These are phyloP conservation scores for Actenoides lindsayi DNA, from an alignment of 2,113 vertebrate genomes.

Conservation along the genomic window DNA sequence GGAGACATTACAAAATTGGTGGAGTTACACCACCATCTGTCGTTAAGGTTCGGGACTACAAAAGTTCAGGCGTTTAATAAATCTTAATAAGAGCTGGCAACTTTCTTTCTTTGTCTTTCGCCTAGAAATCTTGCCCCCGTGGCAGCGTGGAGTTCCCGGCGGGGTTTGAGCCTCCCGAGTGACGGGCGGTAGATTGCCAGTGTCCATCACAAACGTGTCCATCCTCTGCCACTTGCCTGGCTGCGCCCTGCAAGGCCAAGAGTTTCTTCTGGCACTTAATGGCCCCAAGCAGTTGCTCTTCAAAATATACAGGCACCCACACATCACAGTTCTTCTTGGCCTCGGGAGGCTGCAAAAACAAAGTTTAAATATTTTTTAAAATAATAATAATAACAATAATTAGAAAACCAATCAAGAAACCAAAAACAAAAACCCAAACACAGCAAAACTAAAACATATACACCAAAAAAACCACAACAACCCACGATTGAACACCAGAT, in stretches of 20 bases:
- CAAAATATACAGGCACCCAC: neutral
- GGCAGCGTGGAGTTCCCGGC: neutral
- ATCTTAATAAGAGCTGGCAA: constrained; percentile 66
- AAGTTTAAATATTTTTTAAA: neutral
- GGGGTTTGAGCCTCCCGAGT: neutral
- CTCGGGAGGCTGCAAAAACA: neutral
- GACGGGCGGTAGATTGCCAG: neutral
- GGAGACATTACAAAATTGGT: constrained; percentile 68
- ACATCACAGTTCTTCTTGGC: neutral
- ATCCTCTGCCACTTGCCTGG: neutral
- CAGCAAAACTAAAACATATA: neutral
- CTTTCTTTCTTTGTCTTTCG: neutral
- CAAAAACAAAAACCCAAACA: neutral
- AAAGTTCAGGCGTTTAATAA: constrained; percentile 71
- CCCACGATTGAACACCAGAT: neutral
- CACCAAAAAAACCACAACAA: too few relatives aligned
- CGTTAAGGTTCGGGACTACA: constrained; percentile 83
- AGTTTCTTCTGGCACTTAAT: neutral
- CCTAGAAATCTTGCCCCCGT: neutral
- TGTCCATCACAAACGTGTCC: accelerated
- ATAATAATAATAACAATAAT: too few relatives aligned
- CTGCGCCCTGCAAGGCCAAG: neutral
- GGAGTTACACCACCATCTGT: constrained; percentile 87
- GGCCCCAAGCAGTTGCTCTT: neutral
- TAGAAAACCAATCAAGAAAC: neutral